Conservation (phyloP, 2,113 vertebrate genomes). For the Laterallus jamaicensis region DNA sequence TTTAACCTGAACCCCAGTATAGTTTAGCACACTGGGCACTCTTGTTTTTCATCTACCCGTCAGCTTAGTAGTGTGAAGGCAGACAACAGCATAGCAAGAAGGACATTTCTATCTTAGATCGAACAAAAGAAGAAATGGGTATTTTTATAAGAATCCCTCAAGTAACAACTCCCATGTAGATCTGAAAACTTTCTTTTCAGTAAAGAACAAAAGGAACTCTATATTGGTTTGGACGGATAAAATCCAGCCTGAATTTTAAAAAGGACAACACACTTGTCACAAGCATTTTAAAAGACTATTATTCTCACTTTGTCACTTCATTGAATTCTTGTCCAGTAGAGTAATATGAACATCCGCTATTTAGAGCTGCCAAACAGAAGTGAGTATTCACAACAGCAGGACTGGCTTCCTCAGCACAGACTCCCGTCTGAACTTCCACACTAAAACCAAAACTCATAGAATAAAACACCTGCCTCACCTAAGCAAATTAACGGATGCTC, state of each 20-base stretch:
- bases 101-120: not conserved
- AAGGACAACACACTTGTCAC: not conserved
- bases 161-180: not conserved
- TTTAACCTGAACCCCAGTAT: not conserved
- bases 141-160: not conserved
- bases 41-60: not conserved
- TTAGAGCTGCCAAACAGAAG: not conserved
- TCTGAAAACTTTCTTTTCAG: not conserved
- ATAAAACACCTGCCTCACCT: not conserved
- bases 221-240: not conserved
- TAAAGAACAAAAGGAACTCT: not conserved
- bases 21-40: too few relatives aligned
- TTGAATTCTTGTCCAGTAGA: not conserved
- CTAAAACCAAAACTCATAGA: not conserved
- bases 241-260: not conserved
- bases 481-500: not conserved
- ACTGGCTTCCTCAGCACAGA: not conserved
- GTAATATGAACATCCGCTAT: not conserved
- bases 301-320: not conserved
- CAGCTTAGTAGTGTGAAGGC: not conserved
- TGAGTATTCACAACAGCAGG: not conserved
- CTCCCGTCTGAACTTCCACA: not conserved
- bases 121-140: not conserved
- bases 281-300: not conserved
- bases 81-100: not conserved